Conservation (phyloP, 2,888 invertebrate genomes). For the Stenodera caucasica region DNA sequence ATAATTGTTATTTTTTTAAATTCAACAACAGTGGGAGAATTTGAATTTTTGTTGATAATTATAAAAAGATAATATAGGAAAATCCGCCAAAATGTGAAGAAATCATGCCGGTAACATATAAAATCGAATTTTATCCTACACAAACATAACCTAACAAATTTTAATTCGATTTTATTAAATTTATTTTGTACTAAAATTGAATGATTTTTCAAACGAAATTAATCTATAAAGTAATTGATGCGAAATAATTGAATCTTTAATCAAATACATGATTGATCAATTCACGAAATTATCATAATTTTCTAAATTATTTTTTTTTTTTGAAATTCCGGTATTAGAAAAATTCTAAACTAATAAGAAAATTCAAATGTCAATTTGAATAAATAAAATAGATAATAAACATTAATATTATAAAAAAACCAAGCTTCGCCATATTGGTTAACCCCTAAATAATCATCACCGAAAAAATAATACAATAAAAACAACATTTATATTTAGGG, state of each 20-base stretch:
- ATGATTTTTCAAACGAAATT: neutral
- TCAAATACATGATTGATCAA: too few species aligned
- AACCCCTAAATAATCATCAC: conserved; percentile 53
- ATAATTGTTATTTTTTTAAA: neutral
- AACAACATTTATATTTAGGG: conserved; percentile 35
- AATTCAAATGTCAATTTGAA: too few species aligned
- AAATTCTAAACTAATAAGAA: too few species aligned
- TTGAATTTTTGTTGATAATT: neutral
- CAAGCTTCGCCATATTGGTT: conserved; percentile 56
- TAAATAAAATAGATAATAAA: too few species aligned
- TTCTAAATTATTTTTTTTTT: too few species aligned
- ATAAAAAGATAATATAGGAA: conserved; percentile 4
- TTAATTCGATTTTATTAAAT: too few species aligned
- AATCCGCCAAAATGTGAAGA: neutral
- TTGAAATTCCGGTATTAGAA: too few species aligned
- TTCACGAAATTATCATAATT: too few species aligned
- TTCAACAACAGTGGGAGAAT: neutral
- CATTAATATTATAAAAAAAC: conserved; percentile 36
- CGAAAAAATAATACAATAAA: conserved; percentile 51
- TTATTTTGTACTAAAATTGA: too few species aligned
- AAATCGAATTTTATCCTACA: neutral
- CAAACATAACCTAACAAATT: conserved; percentile 7
- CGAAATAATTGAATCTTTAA: too few species aligned
- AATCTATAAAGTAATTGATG: too few species aligned
- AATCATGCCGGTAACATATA: conserved; percentile 3